These are phyloP conservation scores for Exephanes ischioxanthus DNA, from an alignment of 2,888 invertebrate species.

Conservation along the genomic window DNA sequence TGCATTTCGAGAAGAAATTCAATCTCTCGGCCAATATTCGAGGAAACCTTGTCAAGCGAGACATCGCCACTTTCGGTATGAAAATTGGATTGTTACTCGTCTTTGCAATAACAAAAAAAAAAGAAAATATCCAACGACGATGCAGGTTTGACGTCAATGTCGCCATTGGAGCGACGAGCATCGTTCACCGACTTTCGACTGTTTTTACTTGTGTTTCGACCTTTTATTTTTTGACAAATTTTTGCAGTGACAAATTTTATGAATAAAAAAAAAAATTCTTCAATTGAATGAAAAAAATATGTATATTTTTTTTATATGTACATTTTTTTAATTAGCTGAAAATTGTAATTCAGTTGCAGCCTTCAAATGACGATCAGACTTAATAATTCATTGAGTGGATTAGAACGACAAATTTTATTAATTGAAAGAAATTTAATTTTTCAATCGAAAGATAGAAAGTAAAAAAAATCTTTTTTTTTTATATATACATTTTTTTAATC, in stretches of 20 bases:
- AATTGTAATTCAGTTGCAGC: too few species aligned
- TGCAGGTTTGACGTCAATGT: background rate
- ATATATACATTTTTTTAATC: too few species aligned
- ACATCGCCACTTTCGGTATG: background rate
- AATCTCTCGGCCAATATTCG: conserved; percentile 7
- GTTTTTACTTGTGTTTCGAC: background rate
- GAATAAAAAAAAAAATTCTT: too few species aligned
- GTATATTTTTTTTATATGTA: too few species aligned
- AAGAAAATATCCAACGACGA: background rate
- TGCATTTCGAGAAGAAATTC: background rate
- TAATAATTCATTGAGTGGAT: background rate
- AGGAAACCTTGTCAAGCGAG: background rate
- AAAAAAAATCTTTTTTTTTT: too few species aligned
- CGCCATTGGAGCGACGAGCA: background rate
- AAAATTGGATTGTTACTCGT: background rate
- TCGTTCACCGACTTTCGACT: background rate
- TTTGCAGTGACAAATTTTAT: background rate
- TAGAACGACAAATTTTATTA: background rate
- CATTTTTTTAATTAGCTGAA: too few species aligned
- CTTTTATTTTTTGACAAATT: background rate
- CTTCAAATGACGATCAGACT: too few species aligned
- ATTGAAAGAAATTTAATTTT: too few species aligned
- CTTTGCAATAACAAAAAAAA: background rate
- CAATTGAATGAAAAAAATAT: too few species aligned
- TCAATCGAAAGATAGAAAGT: too few species aligned